These are phyloP conservation scores for Meloidogyne floridensis DNA, from an alignment of 1,140 invertebrate genomes.

Conservation along the genomic window DNA sequence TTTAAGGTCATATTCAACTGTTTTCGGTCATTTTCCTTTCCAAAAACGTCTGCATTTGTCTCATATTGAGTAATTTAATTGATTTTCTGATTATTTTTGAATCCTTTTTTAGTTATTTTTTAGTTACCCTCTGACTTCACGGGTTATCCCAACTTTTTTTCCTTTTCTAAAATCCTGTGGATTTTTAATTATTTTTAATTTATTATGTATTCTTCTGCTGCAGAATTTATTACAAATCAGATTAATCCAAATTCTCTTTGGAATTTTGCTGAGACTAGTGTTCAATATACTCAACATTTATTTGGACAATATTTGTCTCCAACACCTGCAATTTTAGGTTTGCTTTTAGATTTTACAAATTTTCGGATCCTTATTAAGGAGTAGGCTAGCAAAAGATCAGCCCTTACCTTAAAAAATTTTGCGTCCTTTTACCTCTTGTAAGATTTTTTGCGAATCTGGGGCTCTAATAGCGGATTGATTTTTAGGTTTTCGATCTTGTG, in stretches of 20 bases:
- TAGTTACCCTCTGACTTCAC: too few species aligned
- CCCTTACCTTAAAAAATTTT: background rate
- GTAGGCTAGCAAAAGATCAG: background rate
- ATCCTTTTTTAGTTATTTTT: too few species aligned
- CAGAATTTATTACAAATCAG: slow-evolving; percentile 20
- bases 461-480: too few species aligned
- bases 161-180: background rate
- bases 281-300: slow-evolving; percentile 13
- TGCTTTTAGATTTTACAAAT: background rate
- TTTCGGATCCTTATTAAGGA: background rate
- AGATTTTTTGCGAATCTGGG: too few species aligned
- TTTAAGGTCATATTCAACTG: background rate
- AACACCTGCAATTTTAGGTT: background rate
- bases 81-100: too few species aligned
- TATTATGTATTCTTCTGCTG: slow-evolving; percentile 20
- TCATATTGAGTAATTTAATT: background rate
- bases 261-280: slow-evolving; percentile 20
- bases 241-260: slow-evolving; percentile 8
- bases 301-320: slow-evolving; percentile 9
- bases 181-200: slow-evolving; percentile 2
- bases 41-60: background rate
- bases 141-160: background rate
- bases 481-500: background rate
- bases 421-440: too few species aligned
- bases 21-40: background rate